Conservation (phyloP, 2,797 vertebrate species). For the Etheostoma perlongum region DNA sequence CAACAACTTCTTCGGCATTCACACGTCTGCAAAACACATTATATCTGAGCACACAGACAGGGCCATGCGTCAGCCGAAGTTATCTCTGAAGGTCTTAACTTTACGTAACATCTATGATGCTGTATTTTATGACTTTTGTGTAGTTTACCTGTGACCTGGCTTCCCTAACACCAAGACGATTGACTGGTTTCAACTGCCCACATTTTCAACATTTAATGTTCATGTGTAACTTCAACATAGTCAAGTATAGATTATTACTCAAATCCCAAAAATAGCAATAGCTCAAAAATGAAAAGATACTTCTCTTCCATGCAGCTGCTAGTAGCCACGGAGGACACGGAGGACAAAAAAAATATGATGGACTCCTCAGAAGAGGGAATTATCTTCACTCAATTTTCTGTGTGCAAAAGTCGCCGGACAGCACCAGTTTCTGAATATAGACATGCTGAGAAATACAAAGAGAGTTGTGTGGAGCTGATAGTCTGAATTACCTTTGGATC, state of each 20-base stretch:
- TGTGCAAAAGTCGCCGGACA: too few species aligned
- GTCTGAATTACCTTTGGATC: too few species aligned
- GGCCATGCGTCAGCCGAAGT: constrained; percentile 28
- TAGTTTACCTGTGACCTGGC: constrained; percentile 8
- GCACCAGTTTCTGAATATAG: too few species aligned
- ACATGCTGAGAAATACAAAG: too few species aligned
- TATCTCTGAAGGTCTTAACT: constrained; percentile 39
- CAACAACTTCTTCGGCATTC: constrained; percentile 20
- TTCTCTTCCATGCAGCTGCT: too few species aligned
- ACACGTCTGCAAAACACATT: constrained; percentile 23
- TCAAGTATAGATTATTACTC: neutral
- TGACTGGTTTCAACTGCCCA: neutral
- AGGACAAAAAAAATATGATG: too few species aligned
- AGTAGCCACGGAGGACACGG: too few species aligned
- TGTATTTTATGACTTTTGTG: constrained; percentile 35
- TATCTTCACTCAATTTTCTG: too few species aligned
- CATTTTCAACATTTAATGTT: constrained; percentile 5
- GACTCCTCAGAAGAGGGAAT: too few species aligned
- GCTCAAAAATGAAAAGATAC: neutral
- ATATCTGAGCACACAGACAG: constrained; percentile 21
- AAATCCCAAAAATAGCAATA: neutral
- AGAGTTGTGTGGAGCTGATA: too few species aligned
- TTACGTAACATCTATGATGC: constrained; percentile 24
- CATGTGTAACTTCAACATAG: neutral
- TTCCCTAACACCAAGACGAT: neutral